These are phyloP conservation scores for Avahi laniger DNA, from an alignment of 2,797 vertebrate species.

Conservation along the genomic window DNA sequence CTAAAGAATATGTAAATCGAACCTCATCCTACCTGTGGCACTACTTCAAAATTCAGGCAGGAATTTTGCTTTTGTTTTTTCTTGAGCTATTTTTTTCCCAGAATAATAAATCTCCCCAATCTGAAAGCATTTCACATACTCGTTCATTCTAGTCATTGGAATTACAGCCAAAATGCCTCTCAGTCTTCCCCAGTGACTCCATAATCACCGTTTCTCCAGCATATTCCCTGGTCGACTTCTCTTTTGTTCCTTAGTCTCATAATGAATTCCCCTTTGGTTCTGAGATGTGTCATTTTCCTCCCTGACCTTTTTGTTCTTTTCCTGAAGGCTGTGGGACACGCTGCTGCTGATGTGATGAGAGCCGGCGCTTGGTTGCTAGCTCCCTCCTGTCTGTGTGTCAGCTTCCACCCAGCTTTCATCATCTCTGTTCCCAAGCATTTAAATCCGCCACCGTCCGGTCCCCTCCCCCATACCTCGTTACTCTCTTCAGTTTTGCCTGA, in stretches of 20 bases:
- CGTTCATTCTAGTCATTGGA: constrained; percentile 47
- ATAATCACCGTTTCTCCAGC: constrained; percentile 52
- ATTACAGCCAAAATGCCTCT: constrained; percentile 62
- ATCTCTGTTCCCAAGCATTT: neutral
- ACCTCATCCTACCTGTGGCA: neutral
- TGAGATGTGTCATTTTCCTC: constrained; percentile 50
- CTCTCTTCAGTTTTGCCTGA: neutral
- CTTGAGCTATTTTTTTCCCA: constrained; percentile 42
- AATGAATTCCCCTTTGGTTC: constrained; percentile 53
- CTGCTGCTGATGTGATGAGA: neutral
- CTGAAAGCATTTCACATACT: constrained; percentile 59
- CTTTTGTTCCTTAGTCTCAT: constrained; percentile 63
- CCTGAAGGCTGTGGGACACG: neutral
- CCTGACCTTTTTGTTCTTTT: constrained; percentile 29
- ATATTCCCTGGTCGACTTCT: constrained; percentile 33
- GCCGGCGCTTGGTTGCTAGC: neutral
- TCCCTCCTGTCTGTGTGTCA: neutral
- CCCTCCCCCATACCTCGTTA: neutral
- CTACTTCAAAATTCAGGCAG: constrained; percentile 49
- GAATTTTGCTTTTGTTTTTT: constrained; percentile 66
- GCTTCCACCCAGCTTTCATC: neutral
- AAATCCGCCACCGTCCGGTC: neutral
- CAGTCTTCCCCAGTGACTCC: constrained; percentile 58
- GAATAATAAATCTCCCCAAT: constrained; percentile 62
- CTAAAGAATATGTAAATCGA: constrained; percentile 51